Evolutionary conservation across 2,113 vertebrate genomes (phyloP), one percentile per base, ranked within the genome.

Genomic region (Crotalus viridis): DNA sequence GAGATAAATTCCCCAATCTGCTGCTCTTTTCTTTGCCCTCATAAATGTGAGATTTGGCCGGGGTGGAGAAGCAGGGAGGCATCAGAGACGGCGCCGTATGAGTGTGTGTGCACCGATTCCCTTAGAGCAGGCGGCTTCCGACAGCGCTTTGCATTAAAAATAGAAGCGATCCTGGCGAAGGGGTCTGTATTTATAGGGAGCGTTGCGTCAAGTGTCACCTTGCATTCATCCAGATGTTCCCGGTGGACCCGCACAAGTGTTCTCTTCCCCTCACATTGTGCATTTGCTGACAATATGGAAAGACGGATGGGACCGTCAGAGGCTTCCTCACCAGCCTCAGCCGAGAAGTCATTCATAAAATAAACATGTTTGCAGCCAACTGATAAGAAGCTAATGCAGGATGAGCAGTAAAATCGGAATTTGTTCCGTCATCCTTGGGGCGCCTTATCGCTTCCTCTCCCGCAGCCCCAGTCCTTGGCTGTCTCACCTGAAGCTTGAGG

Each of bases 151-250:
- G 10, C 96, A 97, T 97, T 97, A 97, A 98, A 97, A 97, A 97
- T 97, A 97, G 97, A 97, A 96, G 93, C 96, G 96, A 94, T 94
- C 96, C 96, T 95, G 87, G 92, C 96, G 97, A 97, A 96, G 91
- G 97, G 97, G 97, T 12, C n/a, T 93, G 96, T 96, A 97, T 97
- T 98, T 97, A 97, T 97, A 95, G 0, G 0, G 96, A 96, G 94
- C 94, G 97, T 91, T 97, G 96, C 94, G 94, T 97, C 97, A 97
- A 97, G 97, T 97, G 97, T 97, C 98, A 97, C 95, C 96, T 95
- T 85, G 61, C 96, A 97, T 97, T 97, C 96, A 95, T 98, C 97
- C 97, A 91, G 93, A 94, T 87, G 96, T 95, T 96, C 97, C 96
- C 98, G 92, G 33, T 28, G 97, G 97, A 96, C 92, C 0, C 0